Base-by-base conservation (phyloP, 2,113 vertebrate genomes). In the Pandion haliaetus region DNA sequence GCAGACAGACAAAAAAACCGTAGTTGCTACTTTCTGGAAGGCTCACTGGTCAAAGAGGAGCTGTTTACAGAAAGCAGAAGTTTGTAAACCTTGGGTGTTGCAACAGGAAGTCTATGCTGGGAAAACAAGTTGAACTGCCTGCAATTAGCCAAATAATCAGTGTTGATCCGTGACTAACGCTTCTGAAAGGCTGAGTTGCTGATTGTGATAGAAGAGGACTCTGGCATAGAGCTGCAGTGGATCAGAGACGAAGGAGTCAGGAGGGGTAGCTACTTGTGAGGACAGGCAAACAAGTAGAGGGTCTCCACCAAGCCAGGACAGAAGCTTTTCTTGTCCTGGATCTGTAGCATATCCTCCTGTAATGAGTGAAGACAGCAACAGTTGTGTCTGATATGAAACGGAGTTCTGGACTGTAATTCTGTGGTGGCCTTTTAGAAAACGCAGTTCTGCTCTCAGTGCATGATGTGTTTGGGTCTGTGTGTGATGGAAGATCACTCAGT, bases 101-200 rank as follows among this genome's bases (percentile, higher is more conserved):
- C 92, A 96, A 97, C 77, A 93, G 95, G 96, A 97, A 97, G 91
- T 92, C 65, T 32, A 25, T 72, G 82, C 91, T 94, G 90, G 95
- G 74, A 82, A 92, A 94, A 93, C 90, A 92, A 93, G 80, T 54
- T 90, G 69, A 61, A 63, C 77, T 57, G 81, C 92, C 69, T 50
- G 47, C 63, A 84, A 58, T 85, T 76, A 76, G 73, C 88, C 74
- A 55, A 23, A 15, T 86, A 42, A 86, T 86, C 59, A 26, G 38
- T 36, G 67, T 17, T 82, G 88, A 57, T 86, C 93, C 66, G 10
- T 88, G 90, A 85, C 52, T 95, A 78, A 82, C 0, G 5, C 86
- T 92, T 34, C 82, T 81, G 36, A 82, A 93, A 69, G 90, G 52
- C 77, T 52, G 79, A 74, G 57, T 9, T 79, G 59, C 72, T 90